A percentile compares a stretch with the other conserved stretches of the same genome.
Evolutionary conservation across 2,888 invertebrate species (phyloP).

Genomic region (Micropterix aruncella): DNA sequence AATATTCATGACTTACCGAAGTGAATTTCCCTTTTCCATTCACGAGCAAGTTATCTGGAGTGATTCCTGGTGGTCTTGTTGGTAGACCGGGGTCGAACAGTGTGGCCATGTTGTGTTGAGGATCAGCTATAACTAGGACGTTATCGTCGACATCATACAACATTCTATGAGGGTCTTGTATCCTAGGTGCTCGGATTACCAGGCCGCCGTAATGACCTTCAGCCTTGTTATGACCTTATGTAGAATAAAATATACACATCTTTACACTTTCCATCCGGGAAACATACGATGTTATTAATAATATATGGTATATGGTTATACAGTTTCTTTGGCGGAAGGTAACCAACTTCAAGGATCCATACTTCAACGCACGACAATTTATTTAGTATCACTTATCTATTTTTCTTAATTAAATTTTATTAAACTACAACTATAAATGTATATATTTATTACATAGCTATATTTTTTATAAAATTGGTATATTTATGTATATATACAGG

Average conservation of each 20-base stretch:
- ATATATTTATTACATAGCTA: no score
- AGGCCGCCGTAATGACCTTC: slow-evolving; percentile 22
- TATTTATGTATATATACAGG: no score
- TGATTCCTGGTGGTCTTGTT: slow-evolving; percentile 6
- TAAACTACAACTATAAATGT: no score
- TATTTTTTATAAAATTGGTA: no score
- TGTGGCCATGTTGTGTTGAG: slow-evolving; percentile 17
- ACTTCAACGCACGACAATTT: no score
- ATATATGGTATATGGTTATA: no score
- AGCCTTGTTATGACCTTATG: slow-evolving; percentile 19
- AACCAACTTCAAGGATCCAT: no score
- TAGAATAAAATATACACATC: no score
- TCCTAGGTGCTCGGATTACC: slow-evolving; percentile 16
- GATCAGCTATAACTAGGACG: slow-evolving; percentile 24
- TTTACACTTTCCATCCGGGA: not conserved
- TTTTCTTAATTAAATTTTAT: no score
- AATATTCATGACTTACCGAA: slow-evolving; percentile 3
- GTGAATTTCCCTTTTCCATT: slow-evolving; percentile 10
- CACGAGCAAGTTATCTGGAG: slow-evolving; percentile 9
- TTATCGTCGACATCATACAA: slow-evolving; percentile 28
- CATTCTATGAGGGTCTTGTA: slow-evolving; percentile 13
- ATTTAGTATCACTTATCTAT: no score
- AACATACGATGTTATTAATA: no score
- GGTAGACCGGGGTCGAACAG: slow-evolving; percentile 11
- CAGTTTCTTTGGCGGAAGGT: no score